A percentile compares a stretch with the other conserved stretches of the same genome.
phyloP scores from a whole-genome alignment of 2,113 vertebrate species.

The Antechinus flavipes region DNA sequence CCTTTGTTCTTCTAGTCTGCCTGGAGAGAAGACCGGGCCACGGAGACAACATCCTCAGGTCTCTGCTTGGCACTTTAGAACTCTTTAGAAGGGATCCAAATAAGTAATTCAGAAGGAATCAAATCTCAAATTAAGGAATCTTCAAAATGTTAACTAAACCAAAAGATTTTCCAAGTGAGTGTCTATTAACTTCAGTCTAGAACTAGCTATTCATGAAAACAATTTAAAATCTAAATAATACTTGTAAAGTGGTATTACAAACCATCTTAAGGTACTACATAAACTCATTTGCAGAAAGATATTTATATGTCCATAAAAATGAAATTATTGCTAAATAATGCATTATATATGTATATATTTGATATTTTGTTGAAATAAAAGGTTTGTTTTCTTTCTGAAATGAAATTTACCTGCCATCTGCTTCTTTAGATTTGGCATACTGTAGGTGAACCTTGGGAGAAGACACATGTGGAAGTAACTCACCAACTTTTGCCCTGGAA shows the following conservation, averaged over 20 bases:
- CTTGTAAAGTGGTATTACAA: conserved; percentile 3
- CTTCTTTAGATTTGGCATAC: conserved; percentile 93
- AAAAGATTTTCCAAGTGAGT: neutral
- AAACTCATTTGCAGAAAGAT: conserved; percentile 22
- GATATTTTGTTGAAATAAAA: conserved; percentile 23
- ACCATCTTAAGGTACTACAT: neutral
- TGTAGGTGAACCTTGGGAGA: conserved; percentile 94
- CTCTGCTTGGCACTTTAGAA: neutral
- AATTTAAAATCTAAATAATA: conserved; percentile 1
- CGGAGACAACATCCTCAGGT: neutral
- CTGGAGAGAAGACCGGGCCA: neutral
- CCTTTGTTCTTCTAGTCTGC: neutral
- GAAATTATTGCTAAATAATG: neutral
- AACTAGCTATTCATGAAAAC: neutral
- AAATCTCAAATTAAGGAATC: neutral
- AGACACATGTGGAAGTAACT: conserved; percentile 89
- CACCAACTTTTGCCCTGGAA: conserved; percentile 91
- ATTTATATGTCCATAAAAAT: conserved; percentile 29
- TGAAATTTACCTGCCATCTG: conserved; percentile 88
- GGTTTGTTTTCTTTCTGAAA: conserved; percentile 34
- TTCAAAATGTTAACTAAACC: neutral
- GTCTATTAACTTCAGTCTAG: neutral
- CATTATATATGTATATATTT: neutral
- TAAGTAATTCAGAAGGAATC: neutral
- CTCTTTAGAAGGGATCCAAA: neutral